Evolutionary conservation across 1,140 invertebrate genomes (phyloP).

Genomic region (Gerris buenoi): DNA sequence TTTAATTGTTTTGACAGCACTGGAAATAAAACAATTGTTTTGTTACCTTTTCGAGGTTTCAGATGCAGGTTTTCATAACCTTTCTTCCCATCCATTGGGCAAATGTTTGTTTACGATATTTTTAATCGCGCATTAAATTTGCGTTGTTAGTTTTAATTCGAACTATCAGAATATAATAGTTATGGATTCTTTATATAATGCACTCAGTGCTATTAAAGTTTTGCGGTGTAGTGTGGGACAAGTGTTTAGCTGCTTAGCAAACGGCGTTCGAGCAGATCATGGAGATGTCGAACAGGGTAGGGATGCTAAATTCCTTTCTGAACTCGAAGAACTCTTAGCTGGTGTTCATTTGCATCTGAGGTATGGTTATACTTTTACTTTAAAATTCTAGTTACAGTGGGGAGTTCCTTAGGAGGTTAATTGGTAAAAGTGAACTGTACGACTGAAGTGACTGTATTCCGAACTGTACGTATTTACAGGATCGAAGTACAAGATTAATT

Average conservation of each 20-base stretch:
- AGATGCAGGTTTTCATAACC: too few species aligned
- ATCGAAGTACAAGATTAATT: too few species aligned
- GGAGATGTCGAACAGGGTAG: slow-evolving; percentile 48
- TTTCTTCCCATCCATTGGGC: too few species aligned
- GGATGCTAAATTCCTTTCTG: slow-evolving; percentile 59
- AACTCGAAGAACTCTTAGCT: slow-evolving; percentile 58
- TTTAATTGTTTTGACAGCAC: too few species aligned
- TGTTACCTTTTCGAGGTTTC: too few species aligned
- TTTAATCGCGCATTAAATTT: too few species aligned
- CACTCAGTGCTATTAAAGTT: slow-evolving; percentile 54
- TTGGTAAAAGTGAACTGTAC: neutral
- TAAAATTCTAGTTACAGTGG: too few species aligned
- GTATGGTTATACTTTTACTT: slow-evolving; percentile 32
- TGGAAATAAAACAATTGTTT: too few species aligned
- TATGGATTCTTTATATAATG: slow-evolving; percentile 39
- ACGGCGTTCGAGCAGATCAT: slow-evolving; percentile 56
- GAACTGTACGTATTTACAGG: neutral
- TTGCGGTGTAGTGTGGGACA: slow-evolving; percentile 63
- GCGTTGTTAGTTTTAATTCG: too few species aligned
- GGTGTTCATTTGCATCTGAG: slow-evolving; percentile 59
- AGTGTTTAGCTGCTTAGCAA: slow-evolving; percentile 63
- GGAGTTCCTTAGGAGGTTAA: neutral
- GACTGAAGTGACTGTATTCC: neutral
- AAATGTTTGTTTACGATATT: too few species aligned
- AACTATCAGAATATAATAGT: too few species aligned